Conservation (phyloP, 2,113 vertebrate genomes). For the Proterorhinus semilunaris region DNA sequence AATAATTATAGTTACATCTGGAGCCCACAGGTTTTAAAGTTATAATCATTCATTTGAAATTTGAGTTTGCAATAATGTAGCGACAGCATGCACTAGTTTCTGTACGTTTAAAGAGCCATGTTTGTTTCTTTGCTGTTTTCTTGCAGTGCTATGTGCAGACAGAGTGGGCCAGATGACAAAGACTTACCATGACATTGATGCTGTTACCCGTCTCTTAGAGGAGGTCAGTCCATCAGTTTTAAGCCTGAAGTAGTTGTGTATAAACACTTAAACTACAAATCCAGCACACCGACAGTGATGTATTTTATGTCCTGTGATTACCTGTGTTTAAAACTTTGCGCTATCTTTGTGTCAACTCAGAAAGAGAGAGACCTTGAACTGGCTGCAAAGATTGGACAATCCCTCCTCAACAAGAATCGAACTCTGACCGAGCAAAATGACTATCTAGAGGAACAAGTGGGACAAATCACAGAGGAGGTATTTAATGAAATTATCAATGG, state of each 20-base stretch:
- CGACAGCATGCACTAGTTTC: not conserved
- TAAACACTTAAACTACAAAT: too few relatives aligned
- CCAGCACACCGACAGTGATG: too few relatives aligned
- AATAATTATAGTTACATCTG: not conserved
- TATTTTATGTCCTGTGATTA: too few relatives aligned
- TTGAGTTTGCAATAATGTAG: not conserved
- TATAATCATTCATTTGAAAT: not conserved
- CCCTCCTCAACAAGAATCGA: slow-evolving; percentile 93
- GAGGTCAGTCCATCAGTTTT: slow-evolving; percentile 77
- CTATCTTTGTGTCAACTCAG: slow-evolving; percentile 61
- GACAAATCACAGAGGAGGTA: slow-evolving; percentile 93
- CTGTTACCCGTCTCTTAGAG: slow-evolving; percentile 96
- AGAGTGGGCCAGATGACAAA: slow-evolving; percentile 99
- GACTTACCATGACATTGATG: slow-evolving; percentile 99
- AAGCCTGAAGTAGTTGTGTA: too few relatives aligned
- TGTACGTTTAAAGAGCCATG: not conserved
- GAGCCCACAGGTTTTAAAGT: not conserved
- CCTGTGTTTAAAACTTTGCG: not conserved
- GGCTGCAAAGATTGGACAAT: slow-evolving; percentile 95
- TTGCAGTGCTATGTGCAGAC: slow-evolving; percentile 95
- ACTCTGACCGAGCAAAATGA: slow-evolving; percentile 90
- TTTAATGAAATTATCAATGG: not conserved
- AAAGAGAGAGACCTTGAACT: slow-evolving; percentile 98
- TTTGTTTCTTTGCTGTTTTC: not conserved
- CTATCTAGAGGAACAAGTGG: slow-evolving; percentile 92